A percentile compares a stretch with the other conserved stretches of the same genome.
Evolutionary conservation across 2,113 vertebrate species (phyloP).

Genomic region (Lagopus leucura): DNA sequence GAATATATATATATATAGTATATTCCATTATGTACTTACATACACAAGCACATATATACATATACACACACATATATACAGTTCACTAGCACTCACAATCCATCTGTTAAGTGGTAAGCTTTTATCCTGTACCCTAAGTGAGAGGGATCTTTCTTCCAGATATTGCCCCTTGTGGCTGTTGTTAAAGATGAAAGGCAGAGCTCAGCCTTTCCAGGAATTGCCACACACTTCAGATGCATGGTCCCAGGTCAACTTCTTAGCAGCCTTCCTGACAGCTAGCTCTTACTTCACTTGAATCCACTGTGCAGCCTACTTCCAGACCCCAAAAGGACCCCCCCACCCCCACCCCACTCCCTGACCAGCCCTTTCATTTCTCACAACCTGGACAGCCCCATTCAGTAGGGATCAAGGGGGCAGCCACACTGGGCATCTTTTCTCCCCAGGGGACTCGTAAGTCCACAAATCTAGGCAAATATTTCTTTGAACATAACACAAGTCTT

Average conservation of each 20-base stretch:
- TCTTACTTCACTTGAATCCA: neutral
- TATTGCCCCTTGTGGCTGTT: neutral
- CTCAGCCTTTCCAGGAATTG: constrained; percentile 27
- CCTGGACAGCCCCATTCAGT: neutral
- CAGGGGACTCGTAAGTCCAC: rapidly evolving
- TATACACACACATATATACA: neutral
- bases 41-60: too few species aligned
- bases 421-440: neutral
- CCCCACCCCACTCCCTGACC: neutral
- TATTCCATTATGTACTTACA: too few species aligned
- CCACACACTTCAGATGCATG: neutral
- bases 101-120: neutral
- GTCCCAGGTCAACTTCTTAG: neutral
- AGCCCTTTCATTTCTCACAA: neutral
- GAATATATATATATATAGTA: too few species aligned
- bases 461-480: neutral
- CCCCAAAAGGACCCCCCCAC: neutral
- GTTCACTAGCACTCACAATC: neutral
- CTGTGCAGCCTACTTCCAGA: neutral
- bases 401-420: neutral
- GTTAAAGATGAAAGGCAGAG: constrained; percentile 13
- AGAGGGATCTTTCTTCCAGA: neutral
- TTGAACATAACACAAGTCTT: neutral
- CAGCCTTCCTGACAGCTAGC: neutral
- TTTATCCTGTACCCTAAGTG: neutral